Base-by-base conservation (phyloP, 2,888 invertebrate genomes). In the Oligia latruncula region DNA sequence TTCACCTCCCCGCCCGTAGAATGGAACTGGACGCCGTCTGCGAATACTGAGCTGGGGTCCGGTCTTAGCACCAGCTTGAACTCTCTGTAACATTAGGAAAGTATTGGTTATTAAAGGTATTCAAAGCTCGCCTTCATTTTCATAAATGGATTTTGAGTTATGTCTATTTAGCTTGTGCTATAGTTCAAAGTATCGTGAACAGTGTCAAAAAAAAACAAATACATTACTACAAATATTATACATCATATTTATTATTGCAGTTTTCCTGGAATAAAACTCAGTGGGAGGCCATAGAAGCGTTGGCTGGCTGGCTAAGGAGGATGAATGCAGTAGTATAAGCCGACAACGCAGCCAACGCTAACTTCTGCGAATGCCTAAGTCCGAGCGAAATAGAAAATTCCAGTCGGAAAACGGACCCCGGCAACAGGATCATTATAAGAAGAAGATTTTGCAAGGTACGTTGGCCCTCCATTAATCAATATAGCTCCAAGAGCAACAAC, bases 11-110 rank as follows among this genome's bases (percentile, higher is more conserved):
- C 98, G 72, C 97, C 95, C 20, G 98, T 97, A 80, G 98, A 97
- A 95, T 98, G 98, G 93, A 99, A 98, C 92, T 98, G 97, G 77
- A 98, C 98, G 93, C 98, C 98, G 74, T 98, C 97, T 86, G 98
- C 97, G 95, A 98, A 98, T 88, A 98, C 97, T 60, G 97, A 97
- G 88, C 97, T 97, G 43, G 97, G 97, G 94, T 98, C 98, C 87
- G 98, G 98, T 87, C 97, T 97, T 91, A 98, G 97, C 90, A 98
- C 97, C 93, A 99, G 95, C 90, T 98, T 98, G 96, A 98, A 98
- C 92, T 98, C 97, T 95, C 98, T 98, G 97, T 2, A 97, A 97
- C 91, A 92, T 64, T 4, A 62, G 13, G 94, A 78, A 60, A 70
- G 1, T 11, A 40, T 23, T 67, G 52, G 23, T 68, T 55, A 60